Conservation (phyloP, 2,888 invertebrate species). For the Pandemis cinnamomeana region DNA sequence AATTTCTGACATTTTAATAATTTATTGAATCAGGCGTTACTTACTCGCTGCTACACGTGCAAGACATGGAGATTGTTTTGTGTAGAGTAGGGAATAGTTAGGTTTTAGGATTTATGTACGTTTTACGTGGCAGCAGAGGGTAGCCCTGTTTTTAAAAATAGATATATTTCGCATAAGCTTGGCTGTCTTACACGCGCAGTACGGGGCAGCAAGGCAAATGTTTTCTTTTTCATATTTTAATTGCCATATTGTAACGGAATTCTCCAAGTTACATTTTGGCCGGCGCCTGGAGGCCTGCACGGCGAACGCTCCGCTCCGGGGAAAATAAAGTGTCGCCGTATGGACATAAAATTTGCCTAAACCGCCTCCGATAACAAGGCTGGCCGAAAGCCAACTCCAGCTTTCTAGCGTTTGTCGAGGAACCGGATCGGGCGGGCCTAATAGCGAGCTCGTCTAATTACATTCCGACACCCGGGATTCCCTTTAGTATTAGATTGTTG, state of each 20-base stretch:
- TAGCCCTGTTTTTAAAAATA: too few species aligned
- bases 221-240: too few species aligned
- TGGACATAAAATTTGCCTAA: slow-evolving; percentile 41
- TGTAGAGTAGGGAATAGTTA: too few species aligned
- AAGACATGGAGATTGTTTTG: too few species aligned
- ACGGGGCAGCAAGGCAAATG: too few species aligned
- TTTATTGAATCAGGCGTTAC: too few species aligned
- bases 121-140: too few species aligned
- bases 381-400: slow-evolving; percentile 44
- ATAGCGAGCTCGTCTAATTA: slow-evolving; percentile 52
- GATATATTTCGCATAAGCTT: too few species aligned
- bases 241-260: neutral
- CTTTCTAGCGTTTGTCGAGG: slow-evolving; percentile 42
- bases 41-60: too few species aligned
- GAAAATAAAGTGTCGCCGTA: slow-evolving; percentile 39
- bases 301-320: slow-evolving; percentile 12
- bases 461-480: slow-evolving; percentile 48
- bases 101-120: too few species aligned
- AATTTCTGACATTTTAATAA: too few species aligned
- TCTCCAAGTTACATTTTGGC: slow-evolving; percentile 32
- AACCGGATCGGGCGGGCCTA: slow-evolving; percentile 46
- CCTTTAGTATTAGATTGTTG: slow-evolving; percentile 34
- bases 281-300: slow-evolving; percentile 9
- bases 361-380: slow-evolving; percentile 39
- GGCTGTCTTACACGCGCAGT: too few species aligned